Conservation (phyloP, 2,797 vertebrate species). For the Xyrichtys novacula region DNA sequence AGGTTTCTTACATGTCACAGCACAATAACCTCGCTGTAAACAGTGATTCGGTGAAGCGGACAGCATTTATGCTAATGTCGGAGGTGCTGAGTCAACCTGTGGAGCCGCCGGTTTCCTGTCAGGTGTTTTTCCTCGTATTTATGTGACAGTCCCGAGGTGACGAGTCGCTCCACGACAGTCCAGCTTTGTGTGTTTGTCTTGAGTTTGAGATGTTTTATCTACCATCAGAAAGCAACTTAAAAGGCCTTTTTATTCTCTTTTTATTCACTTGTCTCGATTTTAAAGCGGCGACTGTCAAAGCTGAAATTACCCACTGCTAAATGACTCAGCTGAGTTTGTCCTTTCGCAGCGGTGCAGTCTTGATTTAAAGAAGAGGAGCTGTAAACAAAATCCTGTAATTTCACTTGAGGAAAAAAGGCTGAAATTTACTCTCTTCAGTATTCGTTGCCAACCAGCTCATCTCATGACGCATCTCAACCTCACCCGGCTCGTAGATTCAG, state of each 20-base stretch:
- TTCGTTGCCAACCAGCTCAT: not conserved
- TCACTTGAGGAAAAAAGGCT: not conserved
- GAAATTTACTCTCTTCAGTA: not conserved
- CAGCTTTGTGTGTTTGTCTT: not conserved
- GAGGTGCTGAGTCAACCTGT: slow-evolving; percentile 40
- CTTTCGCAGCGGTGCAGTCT: not conserved
- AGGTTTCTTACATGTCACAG: slow-evolving; percentile 8
- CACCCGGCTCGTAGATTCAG: not conserved
- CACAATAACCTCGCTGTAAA: not conserved
- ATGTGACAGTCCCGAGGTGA: not conserved
- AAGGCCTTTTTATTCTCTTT: not conserved
- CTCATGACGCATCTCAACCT: not conserved
- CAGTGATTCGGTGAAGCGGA: not conserved
- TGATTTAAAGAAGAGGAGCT: not conserved
- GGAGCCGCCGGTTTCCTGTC: slow-evolving; percentile 21
- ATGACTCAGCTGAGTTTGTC: not conserved
- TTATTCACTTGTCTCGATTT: not conserved
- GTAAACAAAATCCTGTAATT: not conserved
- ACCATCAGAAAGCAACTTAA: not conserved
- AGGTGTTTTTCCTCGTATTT: slow-evolving; percentile 11
- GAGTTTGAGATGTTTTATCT: not conserved
- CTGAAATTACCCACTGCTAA: not conserved
- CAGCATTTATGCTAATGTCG: slow-evolving; percentile 22
- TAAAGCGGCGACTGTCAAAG: not conserved
- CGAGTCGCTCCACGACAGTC: not conserved